A percentile compares a stretch with the other conserved stretches of the same genome.
Conservation (phyloP, 1,140 invertebrate genomes). For the Antheraea mylitta region DNA sequence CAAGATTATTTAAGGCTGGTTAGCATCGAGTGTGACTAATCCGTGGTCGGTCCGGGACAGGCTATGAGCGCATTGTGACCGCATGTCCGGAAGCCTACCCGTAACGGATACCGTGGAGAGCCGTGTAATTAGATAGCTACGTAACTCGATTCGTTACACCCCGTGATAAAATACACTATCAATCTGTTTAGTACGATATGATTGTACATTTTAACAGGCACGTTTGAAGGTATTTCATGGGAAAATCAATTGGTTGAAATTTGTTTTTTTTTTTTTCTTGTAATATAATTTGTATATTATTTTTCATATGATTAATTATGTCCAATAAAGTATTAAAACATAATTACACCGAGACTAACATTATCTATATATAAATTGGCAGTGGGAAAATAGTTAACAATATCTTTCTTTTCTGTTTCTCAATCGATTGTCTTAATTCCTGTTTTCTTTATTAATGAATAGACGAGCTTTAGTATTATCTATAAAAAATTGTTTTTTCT, state of each 20-base stretch:
- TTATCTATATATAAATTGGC: no score
- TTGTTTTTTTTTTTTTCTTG: neutral
- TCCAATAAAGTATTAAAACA: no score
- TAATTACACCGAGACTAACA: no score
- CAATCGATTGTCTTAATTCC: no score
- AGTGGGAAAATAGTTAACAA: no score
- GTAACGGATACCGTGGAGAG: constrained; percentile 40
- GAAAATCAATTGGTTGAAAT: neutral
- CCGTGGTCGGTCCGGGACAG: constrained; percentile 18
- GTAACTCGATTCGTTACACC: constrained; percentile 29
- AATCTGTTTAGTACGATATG: neutral
- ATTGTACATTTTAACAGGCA: neutral
- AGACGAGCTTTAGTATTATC: no score
- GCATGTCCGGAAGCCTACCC: constrained; percentile 34
- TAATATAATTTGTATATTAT: no score
- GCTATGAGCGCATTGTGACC: constrained; percentile 24
- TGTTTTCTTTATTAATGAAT: no score
- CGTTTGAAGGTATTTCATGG: no score
- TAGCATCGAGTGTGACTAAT: constrained; percentile 40
- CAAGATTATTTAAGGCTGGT: constrained; percentile 11
- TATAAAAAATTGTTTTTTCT: no score
- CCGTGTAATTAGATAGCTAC: constrained; percentile 52
- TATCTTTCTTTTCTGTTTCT: no score
- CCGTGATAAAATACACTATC: neutral
- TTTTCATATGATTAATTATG: no score